These are phyloP conservation scores for Plutomurus gul DNA, from an alignment of 1,140 invertebrate species.

Conservation along the genomic window DNA sequence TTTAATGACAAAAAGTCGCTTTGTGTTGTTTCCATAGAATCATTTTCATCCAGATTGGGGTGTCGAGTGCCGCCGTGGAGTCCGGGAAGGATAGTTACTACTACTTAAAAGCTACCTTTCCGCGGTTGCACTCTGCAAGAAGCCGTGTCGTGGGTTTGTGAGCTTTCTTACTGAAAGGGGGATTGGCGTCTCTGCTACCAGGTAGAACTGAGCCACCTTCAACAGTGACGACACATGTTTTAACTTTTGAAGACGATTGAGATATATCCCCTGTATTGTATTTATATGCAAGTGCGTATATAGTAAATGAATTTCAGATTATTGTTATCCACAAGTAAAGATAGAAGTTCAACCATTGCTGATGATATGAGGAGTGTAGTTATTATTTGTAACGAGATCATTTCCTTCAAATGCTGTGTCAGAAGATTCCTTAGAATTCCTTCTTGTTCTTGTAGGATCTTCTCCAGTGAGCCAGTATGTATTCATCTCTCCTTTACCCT, in stretches of 20 bases:
- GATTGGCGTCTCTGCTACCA: not conserved
- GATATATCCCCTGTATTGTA: not conserved
- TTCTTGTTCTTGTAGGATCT: conserved; percentile 49
- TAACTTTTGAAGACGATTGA: conserved; percentile 1
- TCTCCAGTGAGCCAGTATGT: conserved; percentile 77
- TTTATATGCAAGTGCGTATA: not conserved
- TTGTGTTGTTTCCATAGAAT: no score
- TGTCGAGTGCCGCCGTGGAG: no score
- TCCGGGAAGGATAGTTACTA: no score
- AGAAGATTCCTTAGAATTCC: not conserved
- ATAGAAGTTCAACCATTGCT: not conserved
- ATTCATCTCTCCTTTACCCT: conserved; percentile 87
- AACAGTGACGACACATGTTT: not conserved
- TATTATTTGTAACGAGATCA: not conserved
- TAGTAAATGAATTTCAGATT: no score
- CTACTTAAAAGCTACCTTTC: no score
- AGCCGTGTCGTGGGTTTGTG: conserved; percentile 50
- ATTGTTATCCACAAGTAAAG: no score
- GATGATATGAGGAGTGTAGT: not conserved
- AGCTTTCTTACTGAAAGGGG: not conserved
- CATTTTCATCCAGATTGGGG: no score
- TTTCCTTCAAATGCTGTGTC: not conserved
- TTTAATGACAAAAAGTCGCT: no score
- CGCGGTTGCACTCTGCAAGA: conserved; percentile 39
- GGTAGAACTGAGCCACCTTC: not conserved